Evolutionary conservation across 1,140 invertebrate species (phyloP).

Genomic region (Piezodorus guildinii): DNA sequence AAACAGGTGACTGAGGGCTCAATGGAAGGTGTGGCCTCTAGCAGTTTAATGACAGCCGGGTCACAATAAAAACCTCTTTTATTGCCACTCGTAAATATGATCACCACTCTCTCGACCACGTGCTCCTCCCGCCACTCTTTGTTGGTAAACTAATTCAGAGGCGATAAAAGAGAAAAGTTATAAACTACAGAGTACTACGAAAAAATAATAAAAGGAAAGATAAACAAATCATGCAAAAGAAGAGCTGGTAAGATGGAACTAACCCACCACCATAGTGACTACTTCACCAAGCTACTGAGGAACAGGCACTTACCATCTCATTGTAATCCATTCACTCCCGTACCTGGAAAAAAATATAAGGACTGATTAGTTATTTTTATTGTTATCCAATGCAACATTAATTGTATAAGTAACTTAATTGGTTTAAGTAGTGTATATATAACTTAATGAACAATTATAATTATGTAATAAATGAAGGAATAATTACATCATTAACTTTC

Average conservation of each 20-base stretch:
- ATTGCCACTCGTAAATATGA: constrained; percentile 23
- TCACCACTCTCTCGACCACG: constrained; percentile 14
- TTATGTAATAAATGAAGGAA: no score
- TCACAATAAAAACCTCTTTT: constrained; percentile 22
- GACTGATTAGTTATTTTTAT: not conserved
- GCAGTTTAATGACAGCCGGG: constrained; percentile 11
- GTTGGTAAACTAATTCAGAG: constrained; percentile 12
- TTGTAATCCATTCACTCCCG: not conserved
- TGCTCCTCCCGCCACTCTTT: constrained; percentile 3
- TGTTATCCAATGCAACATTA: no score
- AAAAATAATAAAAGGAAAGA: constrained; percentile 5
- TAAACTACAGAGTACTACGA: constrained; percentile 6
- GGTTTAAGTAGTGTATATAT: no score
- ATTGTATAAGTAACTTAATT: no score
- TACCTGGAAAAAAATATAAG: not conserved
- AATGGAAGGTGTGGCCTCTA: constrained; percentile 6
- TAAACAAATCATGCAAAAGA: not conserved
- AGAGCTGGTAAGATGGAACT: no score
- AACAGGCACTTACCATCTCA: not conserved
- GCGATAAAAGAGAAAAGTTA: constrained; percentile 8
- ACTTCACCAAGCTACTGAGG: no score
- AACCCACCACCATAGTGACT: no score
- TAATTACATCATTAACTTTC: no score
- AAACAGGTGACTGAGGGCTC: constrained; percentile 6
- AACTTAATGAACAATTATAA: no score